These are phyloP conservation scores for Ovis canadensis DNA, from an alignment of 2,113 vertebrate genomes.

Conservation along the genomic window DNA sequence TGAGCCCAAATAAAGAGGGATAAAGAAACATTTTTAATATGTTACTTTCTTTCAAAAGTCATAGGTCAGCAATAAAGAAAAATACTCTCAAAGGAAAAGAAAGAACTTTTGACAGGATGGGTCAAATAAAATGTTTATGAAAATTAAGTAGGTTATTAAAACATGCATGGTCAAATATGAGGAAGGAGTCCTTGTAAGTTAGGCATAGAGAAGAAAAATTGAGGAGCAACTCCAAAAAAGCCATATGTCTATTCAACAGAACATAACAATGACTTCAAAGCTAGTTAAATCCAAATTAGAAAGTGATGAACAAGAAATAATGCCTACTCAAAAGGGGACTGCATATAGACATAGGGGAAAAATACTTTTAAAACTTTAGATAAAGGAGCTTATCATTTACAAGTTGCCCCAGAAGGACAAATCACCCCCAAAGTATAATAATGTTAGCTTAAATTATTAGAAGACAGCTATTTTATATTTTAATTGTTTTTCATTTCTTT, in stretches of 20 bases:
- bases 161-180: neutral
- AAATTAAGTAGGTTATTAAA: neutral
- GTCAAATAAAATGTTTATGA: neutral
- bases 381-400: neutral
- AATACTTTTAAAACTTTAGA: neutral
- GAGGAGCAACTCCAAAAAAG: neutral
- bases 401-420: neutral
- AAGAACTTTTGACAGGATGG: neutral
- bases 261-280: neutral
- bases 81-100: neutral
- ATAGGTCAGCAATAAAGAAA: neutral
- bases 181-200: neutral
- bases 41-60: neutral
- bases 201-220: neutral
- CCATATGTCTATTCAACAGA: neutral
- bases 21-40: neutral
- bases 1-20: neutral
- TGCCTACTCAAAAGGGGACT: neutral
- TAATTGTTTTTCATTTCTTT: neutral
- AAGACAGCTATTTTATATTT: neutral
- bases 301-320: neutral
- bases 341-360: neutral
- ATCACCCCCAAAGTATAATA: neutral
- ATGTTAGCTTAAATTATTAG: neutral
- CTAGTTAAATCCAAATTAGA: neutral